These are phyloP conservation scores for Dendrocincla tyrannina DNA, from an alignment of 2,797 vertebrate genomes.

Conservation along the genomic window DNA sequence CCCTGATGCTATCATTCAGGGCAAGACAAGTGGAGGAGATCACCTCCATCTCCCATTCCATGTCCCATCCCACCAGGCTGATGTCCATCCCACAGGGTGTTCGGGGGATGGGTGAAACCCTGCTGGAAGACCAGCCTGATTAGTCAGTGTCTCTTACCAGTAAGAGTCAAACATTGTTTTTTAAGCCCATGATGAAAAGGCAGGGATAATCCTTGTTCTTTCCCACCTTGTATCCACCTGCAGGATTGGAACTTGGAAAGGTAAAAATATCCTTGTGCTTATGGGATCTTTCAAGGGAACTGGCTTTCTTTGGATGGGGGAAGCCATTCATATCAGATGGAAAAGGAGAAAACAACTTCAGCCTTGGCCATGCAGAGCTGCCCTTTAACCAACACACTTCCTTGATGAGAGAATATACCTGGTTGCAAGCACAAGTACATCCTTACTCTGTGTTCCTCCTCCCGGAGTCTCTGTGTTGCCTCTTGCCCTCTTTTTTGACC, in stretches of 20 bases:
- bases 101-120: neutral
- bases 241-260: neutral
- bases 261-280: neutral
- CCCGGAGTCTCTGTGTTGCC: neutral
- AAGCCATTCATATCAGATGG: neutral
- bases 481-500: neutral
- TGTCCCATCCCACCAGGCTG: neutral
- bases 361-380: neutral
- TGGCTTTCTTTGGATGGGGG: neutral
- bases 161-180: neutral
- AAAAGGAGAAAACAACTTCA: neutral
- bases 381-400: neutral
- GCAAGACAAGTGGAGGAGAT: neutral
- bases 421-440: neutral
- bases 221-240: neutral
- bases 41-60: fast-evolving
- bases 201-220: neutral
- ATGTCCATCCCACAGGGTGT: neutral
- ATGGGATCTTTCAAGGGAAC: neutral
- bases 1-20: neutral
- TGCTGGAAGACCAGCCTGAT: neutral
- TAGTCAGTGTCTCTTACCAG: neutral
- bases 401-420: neutral
- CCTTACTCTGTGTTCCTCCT: neutral
- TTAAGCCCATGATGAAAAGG: neutral